Conservation (phyloP, 2,797 vertebrate genomes). For the Eleutherodactylus coqui region DNA sequence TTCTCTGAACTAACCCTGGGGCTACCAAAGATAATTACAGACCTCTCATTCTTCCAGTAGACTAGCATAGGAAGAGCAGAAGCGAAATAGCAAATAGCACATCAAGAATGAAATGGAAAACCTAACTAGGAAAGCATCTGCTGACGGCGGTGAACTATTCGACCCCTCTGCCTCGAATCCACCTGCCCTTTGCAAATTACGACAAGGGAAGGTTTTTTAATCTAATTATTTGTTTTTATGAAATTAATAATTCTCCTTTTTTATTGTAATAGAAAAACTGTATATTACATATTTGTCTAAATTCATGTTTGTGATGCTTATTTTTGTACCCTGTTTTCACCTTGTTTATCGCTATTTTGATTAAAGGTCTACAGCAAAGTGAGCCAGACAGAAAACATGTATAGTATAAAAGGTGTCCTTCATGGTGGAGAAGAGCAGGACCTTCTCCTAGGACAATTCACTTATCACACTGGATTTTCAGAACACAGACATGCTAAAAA, state of each 20-base stretch:
- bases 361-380: not conserved
- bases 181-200: not conserved
- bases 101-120: constrained; percentile 30
- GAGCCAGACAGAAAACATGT: not conserved
- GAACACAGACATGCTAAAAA: not conserved
- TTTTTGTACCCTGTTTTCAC: not conserved
- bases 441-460: not conserved
- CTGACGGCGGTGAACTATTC: not conserved
- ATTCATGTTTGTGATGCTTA: not conserved
- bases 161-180: constrained; percentile 4
- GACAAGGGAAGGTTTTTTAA: not conserved
- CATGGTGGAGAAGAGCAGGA: not conserved
- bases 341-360: not conserved
- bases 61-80: constrained; percentile 75
- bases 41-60: constrained; percentile 83
- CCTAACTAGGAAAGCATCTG: not conserved
- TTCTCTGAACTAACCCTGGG: constrained; percentile 78
- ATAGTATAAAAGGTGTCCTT: not conserved
- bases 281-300: not conserved
- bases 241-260: not conserved
- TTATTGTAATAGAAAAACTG: not conserved
- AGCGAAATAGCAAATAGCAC: constrained; percentile 35
- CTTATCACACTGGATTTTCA: not conserved
- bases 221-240: not conserved
- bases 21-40: constrained; percentile 84